Conservation (phyloP, 2,888 invertebrate species). For the Nemotelus pantherinus region DNA sequence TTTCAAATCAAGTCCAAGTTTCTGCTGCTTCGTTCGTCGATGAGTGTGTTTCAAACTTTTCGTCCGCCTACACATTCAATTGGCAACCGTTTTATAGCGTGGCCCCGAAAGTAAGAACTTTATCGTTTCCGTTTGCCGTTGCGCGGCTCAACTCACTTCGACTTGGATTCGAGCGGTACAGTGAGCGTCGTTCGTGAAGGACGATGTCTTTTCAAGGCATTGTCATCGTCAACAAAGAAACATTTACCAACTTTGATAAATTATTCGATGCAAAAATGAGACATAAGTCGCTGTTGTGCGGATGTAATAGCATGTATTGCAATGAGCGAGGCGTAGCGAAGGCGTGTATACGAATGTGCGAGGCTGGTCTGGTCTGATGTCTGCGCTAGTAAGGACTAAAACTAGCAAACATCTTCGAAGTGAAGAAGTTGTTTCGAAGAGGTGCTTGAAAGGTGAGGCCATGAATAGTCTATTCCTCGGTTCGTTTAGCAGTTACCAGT, state of each 20-base stretch:
- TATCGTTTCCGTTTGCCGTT: constrained; percentile 15
- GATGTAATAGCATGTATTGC: not conserved
- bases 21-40: not conserved
- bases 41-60: not conserved
- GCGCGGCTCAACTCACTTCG: not conserved
- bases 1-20: constrained; percentile 41
- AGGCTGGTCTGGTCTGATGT: constrained; percentile 12
- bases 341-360: not conserved
- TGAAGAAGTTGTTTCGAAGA: not conserved
- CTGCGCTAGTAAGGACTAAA: not conserved
- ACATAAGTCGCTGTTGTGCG: constrained; percentile 10
- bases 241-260: constrained; percentile 40
- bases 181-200: constrained; percentile 20
- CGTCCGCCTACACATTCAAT: constrained; percentile 25
- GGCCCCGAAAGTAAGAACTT: constrained; percentile 1
- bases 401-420: constrained; percentile 16
- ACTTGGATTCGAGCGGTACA: too few species aligned
- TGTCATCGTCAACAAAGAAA: constrained; percentile 16
- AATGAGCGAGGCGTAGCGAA: not conserved
- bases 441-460: constrained; percentile 13
- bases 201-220: constrained; percentile 36
- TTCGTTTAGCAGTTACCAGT: too few species aligned
- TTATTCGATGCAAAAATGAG: constrained; percentile 42
- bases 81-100: constrained; percentile 21
- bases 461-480: not conserved